Percentiles rank a stretch among this genome's conserved stretches.
phyloP scores from a whole-genome alignment of 2,888 invertebrate genomes.

The Diadegma fenestrale region DNA sequence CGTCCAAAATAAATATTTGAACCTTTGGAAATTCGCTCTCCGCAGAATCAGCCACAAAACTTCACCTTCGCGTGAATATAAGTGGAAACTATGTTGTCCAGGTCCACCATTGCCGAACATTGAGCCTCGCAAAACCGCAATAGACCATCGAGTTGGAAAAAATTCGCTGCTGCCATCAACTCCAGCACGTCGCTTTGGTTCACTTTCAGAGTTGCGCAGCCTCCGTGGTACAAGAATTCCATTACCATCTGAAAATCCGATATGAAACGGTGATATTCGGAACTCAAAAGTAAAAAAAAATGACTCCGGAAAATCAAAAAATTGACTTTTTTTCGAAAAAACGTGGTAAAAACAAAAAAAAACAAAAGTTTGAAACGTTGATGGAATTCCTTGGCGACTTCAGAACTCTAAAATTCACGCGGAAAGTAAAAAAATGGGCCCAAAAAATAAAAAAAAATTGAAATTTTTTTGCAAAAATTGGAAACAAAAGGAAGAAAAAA shows the following conservation, averaged over 20 bases:
- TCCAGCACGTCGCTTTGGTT: slow-evolving; percentile 93
- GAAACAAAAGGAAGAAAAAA: too few species aligned
- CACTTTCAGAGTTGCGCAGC: slow-evolving; percentile 92
- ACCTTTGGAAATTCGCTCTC: not conserved
- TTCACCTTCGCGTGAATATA: slow-evolving; percentile 96
- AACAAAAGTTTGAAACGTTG: too few species aligned
- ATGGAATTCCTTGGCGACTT: too few species aligned
- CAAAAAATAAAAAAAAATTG: too few species aligned
- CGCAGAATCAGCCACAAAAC: not conserved
- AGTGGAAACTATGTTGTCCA: slow-evolving; percentile 96
- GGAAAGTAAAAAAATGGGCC: too few species aligned
- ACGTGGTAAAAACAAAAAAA: too few species aligned
- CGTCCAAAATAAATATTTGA: not conserved
- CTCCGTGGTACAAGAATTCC: slow-evolving; percentile 97
- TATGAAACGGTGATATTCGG: not conserved
- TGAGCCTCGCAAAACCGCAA: slow-evolving; percentile 94
- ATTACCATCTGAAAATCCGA: slow-evolving; percentile 90
- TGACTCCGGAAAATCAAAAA: too few species aligned
- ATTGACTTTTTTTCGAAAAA: too few species aligned
- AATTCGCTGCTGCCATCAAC: slow-evolving; percentile 95
- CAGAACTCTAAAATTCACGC: too few species aligned
- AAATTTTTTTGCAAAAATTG: not conserved
- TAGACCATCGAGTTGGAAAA: slow-evolving; percentile 95
- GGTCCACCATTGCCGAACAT: slow-evolving; percentile 93
- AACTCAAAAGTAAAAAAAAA: not conserved